A percentile compares a stretch with the other conserved stretches of the same genome.
Evolutionary conservation across 2,888 invertebrate species (phyloP).

Genomic region (Parnassius orleans): DNA sequence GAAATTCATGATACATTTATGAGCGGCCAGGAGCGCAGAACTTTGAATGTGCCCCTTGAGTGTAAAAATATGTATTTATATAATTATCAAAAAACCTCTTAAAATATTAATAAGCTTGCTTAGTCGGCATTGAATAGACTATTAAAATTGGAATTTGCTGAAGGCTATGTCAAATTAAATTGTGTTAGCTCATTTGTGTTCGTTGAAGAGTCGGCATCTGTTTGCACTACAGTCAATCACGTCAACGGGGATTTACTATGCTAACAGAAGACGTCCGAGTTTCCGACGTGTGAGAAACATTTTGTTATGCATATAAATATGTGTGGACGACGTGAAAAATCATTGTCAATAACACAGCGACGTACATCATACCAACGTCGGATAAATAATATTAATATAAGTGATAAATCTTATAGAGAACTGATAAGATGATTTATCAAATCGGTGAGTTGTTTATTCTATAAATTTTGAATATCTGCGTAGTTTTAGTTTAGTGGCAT

Average conservation of each 20-base stretch:
- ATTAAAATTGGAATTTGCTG: constrained; percentile 1
- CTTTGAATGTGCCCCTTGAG: too few relatives aligned
- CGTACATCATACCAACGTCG: constrained; percentile 1
- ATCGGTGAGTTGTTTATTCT: constrained; percentile 20
- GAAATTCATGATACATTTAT: too few relatives aligned
- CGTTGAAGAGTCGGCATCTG: constrained; percentile 10
- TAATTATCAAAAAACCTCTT: background rate
- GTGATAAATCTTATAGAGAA: background rate
- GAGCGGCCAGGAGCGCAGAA: too few relatives aligned
- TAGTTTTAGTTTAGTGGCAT: background rate
- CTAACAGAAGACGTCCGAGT: constrained; percentile 14
- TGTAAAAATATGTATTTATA: too few relatives aligned
- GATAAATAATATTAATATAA: constrained; percentile 11
- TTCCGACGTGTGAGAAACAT: constrained; percentile 10
- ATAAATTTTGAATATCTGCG: background rate
- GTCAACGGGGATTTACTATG: constrained; percentile 26
- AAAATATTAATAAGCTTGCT: background rate
- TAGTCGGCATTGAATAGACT: background rate
- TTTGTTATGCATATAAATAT: constrained; percentile 26
- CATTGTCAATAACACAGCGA: constrained; percentile 6
- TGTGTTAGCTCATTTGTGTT: constrained; percentile 14
- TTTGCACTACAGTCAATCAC: constrained; percentile 15
- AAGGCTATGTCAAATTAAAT: constrained; percentile 15
- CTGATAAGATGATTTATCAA: constrained; percentile 23
- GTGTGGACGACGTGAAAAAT: background rate